phyloP scores from a whole-genome alignment of 2,888 invertebrate species.

The Notodonta dromedarius region DNA sequence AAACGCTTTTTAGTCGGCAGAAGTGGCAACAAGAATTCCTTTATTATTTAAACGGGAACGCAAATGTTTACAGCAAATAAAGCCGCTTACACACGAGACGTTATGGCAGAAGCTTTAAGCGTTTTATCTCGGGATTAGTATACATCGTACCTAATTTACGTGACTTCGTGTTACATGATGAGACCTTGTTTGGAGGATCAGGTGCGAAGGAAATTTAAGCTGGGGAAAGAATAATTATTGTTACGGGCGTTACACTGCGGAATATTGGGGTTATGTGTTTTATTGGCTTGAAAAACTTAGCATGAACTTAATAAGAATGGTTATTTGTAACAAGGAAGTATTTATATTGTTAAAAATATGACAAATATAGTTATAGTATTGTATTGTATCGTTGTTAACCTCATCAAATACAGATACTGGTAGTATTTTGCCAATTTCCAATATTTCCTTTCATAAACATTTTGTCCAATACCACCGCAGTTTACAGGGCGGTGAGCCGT shows the following conservation, averaged over 20 bases:
- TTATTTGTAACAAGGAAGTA: too few relatives aligned
- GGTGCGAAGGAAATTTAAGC: slow-evolving; percentile 56
- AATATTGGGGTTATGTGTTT: background rate
- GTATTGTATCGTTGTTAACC: background rate
- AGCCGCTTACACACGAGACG: slow-evolving; percentile 71
- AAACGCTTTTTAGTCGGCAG: slow-evolving; percentile 3
- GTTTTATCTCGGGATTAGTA: slow-evolving; percentile 78
- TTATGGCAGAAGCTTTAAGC: slow-evolving; percentile 69
- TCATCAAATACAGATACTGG: background rate
- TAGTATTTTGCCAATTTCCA: background rate
- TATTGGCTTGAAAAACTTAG: background rate
- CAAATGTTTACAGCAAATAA: slow-evolving; percentile 72
- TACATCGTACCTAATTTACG: slow-evolving; percentile 77
- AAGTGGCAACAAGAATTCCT: slow-evolving; percentile 46
- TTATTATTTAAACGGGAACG: slow-evolving; percentile 59
- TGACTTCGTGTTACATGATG: slow-evolving; percentile 71
- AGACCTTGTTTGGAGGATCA: slow-evolving; percentile 66
- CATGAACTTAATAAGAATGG: too few relatives aligned
- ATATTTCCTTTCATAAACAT: background rate
- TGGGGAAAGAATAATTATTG: slow-evolving; percentile 34
- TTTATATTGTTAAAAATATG: background rate
- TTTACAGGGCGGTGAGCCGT: background rate
- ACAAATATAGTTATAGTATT: background rate
- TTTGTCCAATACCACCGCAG: background rate
- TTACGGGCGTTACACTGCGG: background rate